These are phyloP conservation scores for Nebria salina DNA, from an alignment of 2,888 invertebrate species.

Conservation along the genomic window DNA sequence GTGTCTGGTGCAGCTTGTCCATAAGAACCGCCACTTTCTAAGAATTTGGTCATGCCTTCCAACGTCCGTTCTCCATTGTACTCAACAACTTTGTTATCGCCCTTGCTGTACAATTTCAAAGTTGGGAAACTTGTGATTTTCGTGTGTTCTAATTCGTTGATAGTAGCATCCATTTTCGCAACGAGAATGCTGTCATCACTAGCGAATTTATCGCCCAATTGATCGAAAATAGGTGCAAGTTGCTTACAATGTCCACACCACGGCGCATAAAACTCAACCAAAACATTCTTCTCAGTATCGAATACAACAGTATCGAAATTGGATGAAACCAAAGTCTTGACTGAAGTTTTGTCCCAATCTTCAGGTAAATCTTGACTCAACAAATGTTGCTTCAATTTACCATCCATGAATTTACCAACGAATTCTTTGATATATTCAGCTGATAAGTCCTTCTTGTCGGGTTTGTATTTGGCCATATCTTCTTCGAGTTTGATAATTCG, in stretches of 20 bases:
- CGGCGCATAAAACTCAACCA: slow-evolving; percentile 99
- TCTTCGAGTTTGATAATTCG: slow-evolving; percentile 95
- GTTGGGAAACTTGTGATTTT: slow-evolving; percentile 96
- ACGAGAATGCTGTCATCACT: slow-evolving; percentile 84
- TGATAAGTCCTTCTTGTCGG: slow-evolving; percentile 75
- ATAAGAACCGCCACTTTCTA: slow-evolving; percentile 89
- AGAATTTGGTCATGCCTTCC: slow-evolving; percentile 91
- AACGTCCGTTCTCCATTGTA: slow-evolving; percentile 96
- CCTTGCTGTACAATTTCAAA: slow-evolving; percentile 93
- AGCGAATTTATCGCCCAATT: slow-evolving; percentile 93
- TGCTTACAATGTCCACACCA: slow-evolving; percentile 99
- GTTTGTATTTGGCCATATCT: slow-evolving; percentile 98
- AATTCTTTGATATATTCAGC: slow-evolving; percentile 80
- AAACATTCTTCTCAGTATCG: slow-evolving; percentile 87
- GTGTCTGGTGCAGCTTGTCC: slow-evolving; percentile 75
- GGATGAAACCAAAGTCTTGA: slow-evolving; percentile 91
- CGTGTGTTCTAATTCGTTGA: slow-evolving; percentile 96
- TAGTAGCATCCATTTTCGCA: slow-evolving; percentile 99
- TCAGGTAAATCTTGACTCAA: slow-evolving; percentile 93
- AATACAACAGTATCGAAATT: slow-evolving; percentile 96
- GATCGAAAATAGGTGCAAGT: slow-evolving; percentile 94
- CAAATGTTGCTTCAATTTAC: slow-evolving; percentile 94
- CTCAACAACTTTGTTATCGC: slow-evolving; percentile 85
- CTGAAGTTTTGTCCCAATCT: slow-evolving; percentile 96
- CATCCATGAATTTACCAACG: slow-evolving; percentile 89